These are phyloP conservation scores for Melieria picta DNA, from an alignment of 2,888 invertebrate species.

Conservation along the genomic window DNA sequence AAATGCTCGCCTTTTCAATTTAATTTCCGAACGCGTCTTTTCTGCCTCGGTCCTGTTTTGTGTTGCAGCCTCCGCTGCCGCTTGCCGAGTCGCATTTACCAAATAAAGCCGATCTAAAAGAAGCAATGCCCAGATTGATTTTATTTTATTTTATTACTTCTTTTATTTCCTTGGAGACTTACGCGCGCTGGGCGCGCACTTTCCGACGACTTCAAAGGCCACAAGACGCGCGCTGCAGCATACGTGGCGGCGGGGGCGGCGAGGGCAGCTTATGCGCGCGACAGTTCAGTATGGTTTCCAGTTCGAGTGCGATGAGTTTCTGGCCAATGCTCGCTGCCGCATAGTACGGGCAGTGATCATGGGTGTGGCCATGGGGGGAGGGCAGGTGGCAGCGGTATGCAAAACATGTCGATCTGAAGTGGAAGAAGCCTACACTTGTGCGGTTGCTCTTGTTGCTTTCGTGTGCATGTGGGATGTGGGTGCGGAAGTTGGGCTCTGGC, in stretches of 20 bases:
- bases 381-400: no score
- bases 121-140: constrained; percentile 52
- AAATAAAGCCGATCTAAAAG: constrained; percentile 21
- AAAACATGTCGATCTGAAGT: no score
- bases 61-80: background rate
- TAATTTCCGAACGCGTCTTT: constrained; percentile 32
- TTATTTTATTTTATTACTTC: constrained; percentile 46
- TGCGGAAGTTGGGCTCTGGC: no score
- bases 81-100: background rate
- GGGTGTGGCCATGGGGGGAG: no score
- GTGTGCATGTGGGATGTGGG: no score
- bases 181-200: constrained; percentile 40
- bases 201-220: constrained; percentile 54
- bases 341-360: no score
- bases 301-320: background rate
- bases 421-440: background rate
- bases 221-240: constrained; percentile 18
- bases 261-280: no score
- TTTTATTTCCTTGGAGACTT: constrained; percentile 60
- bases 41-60: constrained; percentile 21
- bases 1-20: constrained; percentile 18
- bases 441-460: background rate
- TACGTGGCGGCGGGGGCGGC: no score
- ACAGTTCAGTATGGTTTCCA: constrained; percentile 43
- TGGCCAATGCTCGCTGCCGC: no score